These are phyloP conservation scores for Probosciger aterrimus DNA, from an alignment of 2,113 vertebrate genomes.

Conservation along the genomic window DNA sequence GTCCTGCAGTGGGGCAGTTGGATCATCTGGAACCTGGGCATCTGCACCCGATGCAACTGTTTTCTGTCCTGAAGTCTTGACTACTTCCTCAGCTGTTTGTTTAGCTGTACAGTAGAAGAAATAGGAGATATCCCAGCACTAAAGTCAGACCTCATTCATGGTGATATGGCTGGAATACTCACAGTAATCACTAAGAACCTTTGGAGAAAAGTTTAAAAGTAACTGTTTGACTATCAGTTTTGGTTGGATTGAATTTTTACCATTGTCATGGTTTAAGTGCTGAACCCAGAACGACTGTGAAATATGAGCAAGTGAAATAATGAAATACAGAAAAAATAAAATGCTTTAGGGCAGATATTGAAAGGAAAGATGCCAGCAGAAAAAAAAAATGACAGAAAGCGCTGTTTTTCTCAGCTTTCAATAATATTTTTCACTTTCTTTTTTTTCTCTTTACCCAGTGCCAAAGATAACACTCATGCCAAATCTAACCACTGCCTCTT, in stretches of 20 bases:
- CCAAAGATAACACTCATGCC: neutral
- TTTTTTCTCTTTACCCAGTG: neutral
- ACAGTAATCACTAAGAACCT: neutral
- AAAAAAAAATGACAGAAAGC: neutral
- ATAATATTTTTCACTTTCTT: neutral
- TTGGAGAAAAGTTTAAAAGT: neutral
- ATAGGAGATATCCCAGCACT: neutral
- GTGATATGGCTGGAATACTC: neutral
- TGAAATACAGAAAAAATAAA: neutral
- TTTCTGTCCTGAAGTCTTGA: neutral
- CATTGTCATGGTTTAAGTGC: neutral
- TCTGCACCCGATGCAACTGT: rapidly evolving
- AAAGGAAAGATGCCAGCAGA: neutral
- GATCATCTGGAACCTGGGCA: rapidly evolving
- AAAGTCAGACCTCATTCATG: neutral
- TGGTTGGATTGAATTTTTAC: neutral
- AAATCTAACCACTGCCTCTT: neutral
- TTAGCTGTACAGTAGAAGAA: neutral
- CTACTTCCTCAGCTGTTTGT: neutral
- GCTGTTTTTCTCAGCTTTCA: neutral
- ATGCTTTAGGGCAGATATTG: neutral
- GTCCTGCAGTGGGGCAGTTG: rapidly evolving
- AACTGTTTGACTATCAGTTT: neutral
- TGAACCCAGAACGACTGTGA: neutral
- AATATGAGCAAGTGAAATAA: neutral